Evolutionary conservation across 1,140 invertebrate genomes (phyloP).

Genomic region (Penaeus vannamei): DNA sequence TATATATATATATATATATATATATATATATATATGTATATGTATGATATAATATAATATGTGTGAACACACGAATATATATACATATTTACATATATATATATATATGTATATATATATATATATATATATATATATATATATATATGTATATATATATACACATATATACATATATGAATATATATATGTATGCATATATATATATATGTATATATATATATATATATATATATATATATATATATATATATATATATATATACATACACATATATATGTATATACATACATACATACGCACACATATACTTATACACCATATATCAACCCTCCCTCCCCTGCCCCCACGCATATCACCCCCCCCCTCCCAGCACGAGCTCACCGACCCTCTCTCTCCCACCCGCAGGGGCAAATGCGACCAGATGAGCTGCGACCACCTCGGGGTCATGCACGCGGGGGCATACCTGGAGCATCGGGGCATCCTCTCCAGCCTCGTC

Average conservation of each 20-base stretch:
- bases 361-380: no score
- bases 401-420: no score
- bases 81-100: slow-evolving; percentile 17
- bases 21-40: slow-evolving; percentile 27
- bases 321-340: no score
- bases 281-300: not conserved
- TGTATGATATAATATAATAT: slow-evolving; percentile 16
- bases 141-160: not conserved
- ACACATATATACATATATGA: not conserved
- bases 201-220: slow-evolving; percentile 2
- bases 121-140: slow-evolving; percentile 30
- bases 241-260: slow-evolving; percentile 20
- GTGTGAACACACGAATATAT: not conserved
- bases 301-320: no score
- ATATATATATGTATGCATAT: not conserved
- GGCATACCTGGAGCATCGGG: no score
- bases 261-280: not conserved
- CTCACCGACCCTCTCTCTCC: no score
- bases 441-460: no score
- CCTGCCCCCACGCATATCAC: no score
- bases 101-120: slow-evolving; percentile 24
- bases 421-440: no score
- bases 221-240: slow-evolving; percentile 20
- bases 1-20: slow-evolving; percentile 12
- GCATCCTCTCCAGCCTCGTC: no score